Conservation (phyloP, 2,113 vertebrate species). For the Synchiropus splendidus region DNA sequence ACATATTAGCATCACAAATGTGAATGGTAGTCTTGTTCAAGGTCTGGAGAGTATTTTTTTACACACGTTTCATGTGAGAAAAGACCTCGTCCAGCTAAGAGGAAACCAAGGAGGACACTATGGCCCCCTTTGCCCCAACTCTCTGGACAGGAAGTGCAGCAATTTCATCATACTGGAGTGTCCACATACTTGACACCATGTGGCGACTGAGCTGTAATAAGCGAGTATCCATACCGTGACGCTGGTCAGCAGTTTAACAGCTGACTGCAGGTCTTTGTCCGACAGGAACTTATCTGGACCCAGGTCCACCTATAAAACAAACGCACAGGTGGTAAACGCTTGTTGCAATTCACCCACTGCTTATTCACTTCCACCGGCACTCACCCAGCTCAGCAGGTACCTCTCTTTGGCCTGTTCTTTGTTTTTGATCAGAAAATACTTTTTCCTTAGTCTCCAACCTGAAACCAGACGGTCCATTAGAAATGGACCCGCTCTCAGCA, state of each 20-base stretch:
- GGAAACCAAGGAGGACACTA: no score
- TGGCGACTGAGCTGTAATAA: no score
- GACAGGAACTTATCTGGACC: constrained; percentile 93
- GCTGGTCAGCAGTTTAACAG: constrained; percentile 82
- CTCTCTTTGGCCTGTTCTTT: constrained; percentile 91
- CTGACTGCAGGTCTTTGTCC: constrained; percentile 92
- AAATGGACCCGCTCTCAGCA: no score
- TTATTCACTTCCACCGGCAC: constrained; percentile 5
- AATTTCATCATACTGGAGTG: no score
- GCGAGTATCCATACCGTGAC: constrained; percentile 72
- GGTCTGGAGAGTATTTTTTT: no score
- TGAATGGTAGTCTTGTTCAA: no score
- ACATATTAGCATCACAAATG: no score
- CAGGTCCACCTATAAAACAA: constrained; percentile 77
- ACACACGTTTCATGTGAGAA: no score
- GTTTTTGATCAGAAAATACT: constrained; percentile 89
- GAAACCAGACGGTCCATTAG: constrained; percentile 3
- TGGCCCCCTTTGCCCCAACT: no score
- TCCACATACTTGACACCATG: no score
- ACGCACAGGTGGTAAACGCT: background rate
- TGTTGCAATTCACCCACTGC: background rate
- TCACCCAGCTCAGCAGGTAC: constrained; percentile 91
- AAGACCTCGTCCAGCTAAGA: no score
- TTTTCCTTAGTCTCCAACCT: constrained; percentile 97
- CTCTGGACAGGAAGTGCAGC: no score